phyloP scores from a whole-genome alignment of 2,797 vertebrate genomes.

The Botia almorhae region DNA sequence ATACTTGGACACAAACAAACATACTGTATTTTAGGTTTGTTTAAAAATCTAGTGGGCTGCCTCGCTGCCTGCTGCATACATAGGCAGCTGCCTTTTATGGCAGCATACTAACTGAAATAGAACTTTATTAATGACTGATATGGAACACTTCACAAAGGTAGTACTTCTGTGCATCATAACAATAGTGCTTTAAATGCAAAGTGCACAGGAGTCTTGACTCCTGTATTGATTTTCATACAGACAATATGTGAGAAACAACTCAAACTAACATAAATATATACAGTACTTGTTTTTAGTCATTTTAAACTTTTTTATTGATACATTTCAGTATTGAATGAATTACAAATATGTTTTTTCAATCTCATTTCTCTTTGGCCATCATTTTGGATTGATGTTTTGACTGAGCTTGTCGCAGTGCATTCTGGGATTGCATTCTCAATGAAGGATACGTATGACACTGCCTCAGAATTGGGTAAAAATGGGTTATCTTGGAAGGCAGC shows the following conservation, averaged over 20 bases:
- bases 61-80: neutral
- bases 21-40: neutral
- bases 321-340: neutral
- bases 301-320: neutral
- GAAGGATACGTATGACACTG: no score
- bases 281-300: no score
- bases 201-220: neutral
- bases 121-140: neutral
- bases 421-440: no score
- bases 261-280: neutral
- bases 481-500: neutral
- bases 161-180: neutral
- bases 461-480: no score
- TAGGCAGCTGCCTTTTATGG: neutral
- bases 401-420: no score
- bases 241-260: neutral
- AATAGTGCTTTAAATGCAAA: neutral
- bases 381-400: no score
- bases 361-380: no score
- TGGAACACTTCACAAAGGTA: neutral
- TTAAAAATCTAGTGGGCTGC: neutral
- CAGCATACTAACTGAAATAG: constrained; percentile 8
- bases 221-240: neutral
- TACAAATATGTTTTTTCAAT: neutral
- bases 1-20: neutral